Base-by-base conservation (phyloP, 2,113 vertebrate species). In the Cettia cetti region DNA sequence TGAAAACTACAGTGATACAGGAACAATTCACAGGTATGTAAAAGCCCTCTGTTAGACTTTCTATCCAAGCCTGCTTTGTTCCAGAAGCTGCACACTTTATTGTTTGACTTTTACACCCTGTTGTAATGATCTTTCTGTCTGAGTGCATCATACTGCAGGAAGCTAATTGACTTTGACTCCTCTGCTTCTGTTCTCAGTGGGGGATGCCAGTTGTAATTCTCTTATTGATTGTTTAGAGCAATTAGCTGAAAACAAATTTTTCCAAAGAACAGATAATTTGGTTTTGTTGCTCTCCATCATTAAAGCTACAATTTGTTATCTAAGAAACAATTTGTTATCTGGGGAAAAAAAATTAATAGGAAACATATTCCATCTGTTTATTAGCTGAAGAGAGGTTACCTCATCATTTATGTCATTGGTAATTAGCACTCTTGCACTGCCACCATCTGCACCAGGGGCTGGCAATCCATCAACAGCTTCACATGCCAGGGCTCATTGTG, bases 91-190 rank as follows among this genome's bases (percentile, higher is more conserved):
- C 72, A 40, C 86, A 37, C 42, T 65, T 89, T 30, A 22, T 45
- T 45, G 12, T 92, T 86, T 88, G 89, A 79, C 40, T 96, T 86
- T 69, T 86, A 26, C 57, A 28, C 53, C 59, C 21, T 69, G 52
- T 65, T 78, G 42, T 89, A 88, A 94, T 92, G 87, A 94, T 94
- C 65, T 96, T 96, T 90, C 89, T 59, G 35, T 94, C 81, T 90
- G 92, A 95, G 86, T 60, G 72, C 94, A 88, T 87, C 14, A 1
- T 88, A 19, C 89, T 45, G 13, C n/a, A 88, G 93, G 89, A 86
- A 97, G 89, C 74, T 97, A 97, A 96, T 98, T 97, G 94, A 96
- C 93, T 97, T 93, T 97, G 95, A 96, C 92, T 97, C 79, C 74
- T 65, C 84, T 93, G 83, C 56, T 81, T 86, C 86, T 88, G 31